Base-by-base conservation (phyloP, 2,888 invertebrate genomes). In the Melikaiella ostensackeni region DNA sequence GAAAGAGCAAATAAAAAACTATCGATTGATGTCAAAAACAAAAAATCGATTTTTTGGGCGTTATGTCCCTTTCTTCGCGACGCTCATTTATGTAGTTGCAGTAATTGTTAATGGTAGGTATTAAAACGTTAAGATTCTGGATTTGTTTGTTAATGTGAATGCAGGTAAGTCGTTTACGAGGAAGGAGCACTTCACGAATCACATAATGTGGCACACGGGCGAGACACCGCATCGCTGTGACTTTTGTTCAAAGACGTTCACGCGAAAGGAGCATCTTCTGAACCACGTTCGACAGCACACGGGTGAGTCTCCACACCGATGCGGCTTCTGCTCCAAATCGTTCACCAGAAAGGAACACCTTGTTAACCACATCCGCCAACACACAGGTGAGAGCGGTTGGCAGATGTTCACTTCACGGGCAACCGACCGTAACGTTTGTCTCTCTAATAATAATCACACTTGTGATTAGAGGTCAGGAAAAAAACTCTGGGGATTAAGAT, bases 161-260 rank as follows among this genome's bases (percentile, higher is more conserved):
- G 5, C 85, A 91, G 91, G 91, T 85, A 97, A 97, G 92, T 95
- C 96, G 84, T 97, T 97, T 92, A 96, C 96, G 80, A 94, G 97
- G 90, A 97, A 97, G 93, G 97, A 97, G 93, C 97, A 97, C 92
- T 96, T 96, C 93, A 96, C 96, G 94, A 96, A 96, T 93, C 96
- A 97, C 93, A 96, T 97, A 91, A 93, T 97, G 94, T 96, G 96
- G 96, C 96, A 97, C 92, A 96, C 96, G 88, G 95, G 95, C 64
- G 96, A 96, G 90, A 95, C 96, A 1, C 96, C 96, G 27, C 96
- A 96, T 89, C 94, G 96, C 64, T 96, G 96, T 89, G 95, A 96
- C 89, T 96, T 95, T 91, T 96, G 96, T 89, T 95, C 95, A 30
- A 96, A 96, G 91, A 95, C 96, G 8, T 96, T 96, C 90, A 96